These are phyloP conservation scores for Microcebus jonahi DNA, from an alignment of 2,113 vertebrate genomes.

Conservation along the genomic window DNA sequence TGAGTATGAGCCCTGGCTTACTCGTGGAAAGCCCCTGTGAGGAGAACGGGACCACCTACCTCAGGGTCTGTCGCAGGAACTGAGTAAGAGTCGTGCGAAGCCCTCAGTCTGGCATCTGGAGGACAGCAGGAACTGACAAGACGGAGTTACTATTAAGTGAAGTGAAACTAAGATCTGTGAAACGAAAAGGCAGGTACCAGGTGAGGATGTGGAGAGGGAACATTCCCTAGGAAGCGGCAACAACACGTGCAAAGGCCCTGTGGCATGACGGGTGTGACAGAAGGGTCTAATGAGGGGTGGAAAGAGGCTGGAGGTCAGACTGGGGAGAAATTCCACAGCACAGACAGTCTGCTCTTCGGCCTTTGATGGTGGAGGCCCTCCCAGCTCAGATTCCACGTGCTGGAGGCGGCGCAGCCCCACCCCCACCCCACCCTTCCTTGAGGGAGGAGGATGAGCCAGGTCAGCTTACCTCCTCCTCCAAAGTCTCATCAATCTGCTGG, in stretches of 20 bases:
- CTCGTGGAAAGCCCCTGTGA: not conserved
- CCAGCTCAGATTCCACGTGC: not conserved
- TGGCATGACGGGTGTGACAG: not conserved
- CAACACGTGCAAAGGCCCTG: not conserved
- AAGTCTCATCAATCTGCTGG: not conserved
- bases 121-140: not conserved
- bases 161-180: not conserved
- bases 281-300: fast-evolving
- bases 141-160: not conserved
- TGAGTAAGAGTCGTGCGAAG: not conserved
- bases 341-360: fast-evolving
- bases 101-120: not conserved
- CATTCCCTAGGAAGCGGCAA: too few species aligned
- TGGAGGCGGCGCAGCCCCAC: too few species aligned
- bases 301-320: fast-evolving
- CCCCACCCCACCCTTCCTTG: not conserved
- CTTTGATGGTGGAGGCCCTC: too few species aligned
- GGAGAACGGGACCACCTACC: not conserved
- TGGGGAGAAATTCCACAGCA: not conserved
- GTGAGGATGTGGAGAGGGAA: not conserved
- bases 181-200: not conserved
- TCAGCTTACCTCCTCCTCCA: not conserved
- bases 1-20: not conserved
- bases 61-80: not conserved
- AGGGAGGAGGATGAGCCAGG: fast-evolving